Base-by-base conservation (phyloP, 2,888 invertebrate species). In the Pollenia labialis region DNA sequence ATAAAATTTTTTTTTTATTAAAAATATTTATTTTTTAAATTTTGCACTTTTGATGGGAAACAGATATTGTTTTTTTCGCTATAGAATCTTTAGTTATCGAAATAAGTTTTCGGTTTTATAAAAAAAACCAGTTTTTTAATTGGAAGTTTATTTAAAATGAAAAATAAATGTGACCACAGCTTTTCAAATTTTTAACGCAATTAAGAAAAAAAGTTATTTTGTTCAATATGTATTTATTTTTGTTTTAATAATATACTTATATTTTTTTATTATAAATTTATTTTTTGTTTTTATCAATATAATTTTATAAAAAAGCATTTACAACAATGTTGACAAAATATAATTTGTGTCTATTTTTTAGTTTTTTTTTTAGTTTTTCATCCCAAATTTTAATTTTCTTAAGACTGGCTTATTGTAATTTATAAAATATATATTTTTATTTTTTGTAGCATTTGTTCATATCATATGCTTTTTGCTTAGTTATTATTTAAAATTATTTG, bases 251-350 rank as follows among this genome's bases (percentile, higher is more conserved):
- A 60, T 82, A 75, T 68, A 62, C 64, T 74, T 71, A 46, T 74
- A 48, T 74, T 23, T 75, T 66, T 79, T 84, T 60, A 74, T 79
- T 68, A 85, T 74, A 85, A 79, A 85, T 60, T 58, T 75, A 74
- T 80, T 79, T 80, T 48, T 18, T 32, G 32, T 77, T 81, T 81
- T 77, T 77, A 77, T 84, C 50, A 84, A 81, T 84, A 87, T 62
- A 84, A 44, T 86, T 84, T 87, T 87, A 85, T 87, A 87, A 87
- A 87, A 87, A 87, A 87, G 87, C 87, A 87, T 85, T 87, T 87
- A 87, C 87, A 87, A 85, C 85, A 85, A 81, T 75, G 85, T 87
- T 85, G 85, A 81, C 74, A 72, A 64, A 52, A 76, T 87, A 58
- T 86, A 83, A 75, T 81, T 81, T 81, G 40, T 84, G 42, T 83